Base-by-base conservation (phyloP, 2,113 vertebrate species). In the Monopterus albus region DNA sequence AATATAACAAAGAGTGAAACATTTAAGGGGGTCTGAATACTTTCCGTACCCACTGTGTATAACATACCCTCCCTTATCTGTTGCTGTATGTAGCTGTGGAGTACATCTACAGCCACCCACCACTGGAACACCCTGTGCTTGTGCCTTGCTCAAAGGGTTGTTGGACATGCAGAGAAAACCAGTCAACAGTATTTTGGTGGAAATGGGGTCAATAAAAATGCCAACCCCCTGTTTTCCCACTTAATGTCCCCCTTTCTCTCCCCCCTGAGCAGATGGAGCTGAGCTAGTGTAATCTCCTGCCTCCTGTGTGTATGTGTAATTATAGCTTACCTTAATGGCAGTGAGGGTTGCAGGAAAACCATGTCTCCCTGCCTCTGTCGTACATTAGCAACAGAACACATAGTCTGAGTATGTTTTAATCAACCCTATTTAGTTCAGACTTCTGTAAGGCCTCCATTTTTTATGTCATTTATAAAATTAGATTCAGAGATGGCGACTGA, bases 201-300 rank as follows among this genome's bases (percentile, higher is more conserved):
- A 88, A 87, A 80, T 51, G 82, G 39, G 81, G 83, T 84, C 79
- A 84, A 51, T 69, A 72, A 79, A 80, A 70, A 59, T 25, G 1
- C 38, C 52, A 28, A 6, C 45, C 49, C 35, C 70, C 61, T 3
- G 9, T 7, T 5, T 20, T 35, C 17, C 18, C 58, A 42, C 52
- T 55, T 1, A 25, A 33, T 49, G 14, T 33, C 17, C 46, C 52
- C 35, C 42, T 39, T 13, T 74, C 70, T 78, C 45, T 53, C n/a
- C 61, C 70, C 58, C 25, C 62, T 26, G 72, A 77, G 69, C 88
- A 91, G 86, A 91, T 87, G 89, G 87, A 85, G 85, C 79, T 28
- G 58, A 72, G 77, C 23, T 66, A 42, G 75, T 78, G 77, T 91
- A 86, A 90, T 89, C 79, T 74, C 60, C 72, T 82, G 78, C 78